Evolutionary conservation across 2,113 vertebrate genomes (phyloP).

Genomic region (Kryptolebias marmoratus): DNA sequence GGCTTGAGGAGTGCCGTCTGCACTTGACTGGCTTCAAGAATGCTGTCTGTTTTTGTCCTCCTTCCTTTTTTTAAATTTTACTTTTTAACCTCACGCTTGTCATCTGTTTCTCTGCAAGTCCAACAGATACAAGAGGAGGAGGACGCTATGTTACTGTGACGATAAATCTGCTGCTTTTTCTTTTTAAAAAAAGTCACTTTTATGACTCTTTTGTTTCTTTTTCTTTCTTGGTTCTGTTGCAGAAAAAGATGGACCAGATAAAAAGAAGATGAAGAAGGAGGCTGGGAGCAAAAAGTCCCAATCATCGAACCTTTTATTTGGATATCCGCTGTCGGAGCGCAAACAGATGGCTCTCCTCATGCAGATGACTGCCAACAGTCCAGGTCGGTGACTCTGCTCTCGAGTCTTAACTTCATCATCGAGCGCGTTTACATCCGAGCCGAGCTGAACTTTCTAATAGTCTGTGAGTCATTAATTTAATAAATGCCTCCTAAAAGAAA

Average conservation of each 20-base stretch:
- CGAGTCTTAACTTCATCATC: constrained; percentile 22
- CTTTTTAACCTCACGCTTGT: constrained; percentile 70
- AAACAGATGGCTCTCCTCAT: constrained; percentile 99
- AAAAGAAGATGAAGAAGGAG: constrained; percentile 97
- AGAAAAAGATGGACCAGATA: constrained; percentile 98
- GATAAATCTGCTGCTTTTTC: neutral
- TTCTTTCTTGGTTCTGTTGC: constrained; percentile 65
- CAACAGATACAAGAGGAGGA: constrained; percentile 73
- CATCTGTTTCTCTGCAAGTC: constrained; percentile 60
- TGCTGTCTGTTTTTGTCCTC: constrained; percentile 32
- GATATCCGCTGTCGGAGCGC: constrained; percentile 96
- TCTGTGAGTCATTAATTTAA: constrained; percentile 5
- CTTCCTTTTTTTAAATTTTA: neutral
- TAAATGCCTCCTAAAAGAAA: too few relatives aligned
- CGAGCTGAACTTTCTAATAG: neutral
- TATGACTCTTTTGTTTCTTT: neutral
- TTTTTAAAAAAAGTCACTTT: neutral
- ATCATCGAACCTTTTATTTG: constrained; percentile 94
- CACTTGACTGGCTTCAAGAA: constrained; percentile 66
- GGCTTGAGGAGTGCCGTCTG: constrained; percentile 15
- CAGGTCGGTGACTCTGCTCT: constrained; percentile 83
- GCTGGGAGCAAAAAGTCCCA: constrained; percentile 91
- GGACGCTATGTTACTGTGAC: constrained; percentile 23
- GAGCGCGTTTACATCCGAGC: constrained; percentile 22
- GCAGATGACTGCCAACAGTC: constrained; percentile 99